Conservation (phyloP, 92 coral and sea anemone genomes). For the Pocillopora meandrina region DNA sequence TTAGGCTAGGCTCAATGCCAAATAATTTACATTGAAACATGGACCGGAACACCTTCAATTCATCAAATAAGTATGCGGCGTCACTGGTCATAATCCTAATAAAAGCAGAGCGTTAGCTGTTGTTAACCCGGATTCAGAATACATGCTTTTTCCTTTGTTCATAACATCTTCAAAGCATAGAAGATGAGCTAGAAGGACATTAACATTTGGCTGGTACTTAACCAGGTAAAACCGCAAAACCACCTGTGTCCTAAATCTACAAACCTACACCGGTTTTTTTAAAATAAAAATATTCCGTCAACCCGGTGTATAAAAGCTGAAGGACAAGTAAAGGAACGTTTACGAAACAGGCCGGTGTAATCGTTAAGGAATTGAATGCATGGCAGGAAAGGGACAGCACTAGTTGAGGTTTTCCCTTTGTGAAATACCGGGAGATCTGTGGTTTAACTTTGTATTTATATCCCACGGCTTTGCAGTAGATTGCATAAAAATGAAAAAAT, state of each 20-base stretch:
- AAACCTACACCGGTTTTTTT: background rate
- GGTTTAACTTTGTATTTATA: background rate
- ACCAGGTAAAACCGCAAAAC: background rate
- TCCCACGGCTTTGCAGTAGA: background rate
- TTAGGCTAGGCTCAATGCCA: background rate
- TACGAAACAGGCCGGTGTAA: background rate
- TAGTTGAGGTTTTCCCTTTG: background rate
- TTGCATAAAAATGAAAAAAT: background rate
- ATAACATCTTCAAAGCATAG: background rate
- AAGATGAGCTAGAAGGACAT: background rate
- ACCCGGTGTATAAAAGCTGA: no score
- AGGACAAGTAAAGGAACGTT: no score
- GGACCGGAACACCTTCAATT: no score
- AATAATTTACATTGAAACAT: background rate
- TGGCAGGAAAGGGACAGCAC: background rate
- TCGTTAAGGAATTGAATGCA: background rate
- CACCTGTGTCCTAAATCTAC: background rate
- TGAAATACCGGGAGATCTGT: background rate
- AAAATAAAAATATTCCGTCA: background rate
- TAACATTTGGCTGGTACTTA: constrained; percentile 14
- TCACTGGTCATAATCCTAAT: no score
- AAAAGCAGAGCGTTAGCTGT: no score
- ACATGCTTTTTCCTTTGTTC: background rate
- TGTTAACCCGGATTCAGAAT: background rate
- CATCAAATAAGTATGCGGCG: no score